A percentile compares a stretch with the other conserved stretches of the same genome.
These are phyloP conservation scores for Drosophila dives DNA, from an alignment of 2,888 invertebrate species.

Conservation along the genomic window DNA sequence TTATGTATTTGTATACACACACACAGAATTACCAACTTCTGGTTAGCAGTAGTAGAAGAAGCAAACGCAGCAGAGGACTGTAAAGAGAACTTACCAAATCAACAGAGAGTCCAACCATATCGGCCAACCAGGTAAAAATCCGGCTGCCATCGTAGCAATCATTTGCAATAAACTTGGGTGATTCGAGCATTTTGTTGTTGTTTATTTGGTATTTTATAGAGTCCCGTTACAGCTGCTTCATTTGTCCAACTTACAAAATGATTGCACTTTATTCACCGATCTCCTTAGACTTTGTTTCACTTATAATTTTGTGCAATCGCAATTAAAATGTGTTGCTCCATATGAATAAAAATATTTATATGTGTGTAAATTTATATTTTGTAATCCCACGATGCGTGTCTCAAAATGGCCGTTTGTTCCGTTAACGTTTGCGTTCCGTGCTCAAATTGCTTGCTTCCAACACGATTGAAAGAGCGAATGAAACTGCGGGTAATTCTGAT, in stretches of 20 bases:
- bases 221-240: constrained; percentile 29
- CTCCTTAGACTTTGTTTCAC: constrained; percentile 24
- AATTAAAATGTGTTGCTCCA: constrained; percentile 41
- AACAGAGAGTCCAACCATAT: constrained; percentile 89
- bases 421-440: constrained; percentile 22
- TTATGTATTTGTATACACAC: background rate
- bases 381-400: constrained; percentile 48
- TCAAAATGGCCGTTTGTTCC: constrained; percentile 53
- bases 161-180: constrained; percentile 70
- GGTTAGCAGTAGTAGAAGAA: background rate
- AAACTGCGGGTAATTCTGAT: constrained; percentile 42
- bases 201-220: constrained; percentile 23
- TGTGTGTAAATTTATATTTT: constrained; percentile 38
- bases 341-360: constrained; percentile 3
- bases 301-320: constrained; percentile 59
- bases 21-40: background rate
- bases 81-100: constrained; percentile 89
- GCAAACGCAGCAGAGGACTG: background rate
- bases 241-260: constrained; percentile 37
- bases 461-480: constrained; percentile 53
- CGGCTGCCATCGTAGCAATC: constrained; percentile 90
- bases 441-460: constrained; percentile 20
- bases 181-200: constrained; percentile 74
- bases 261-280: constrained; percentile 25
- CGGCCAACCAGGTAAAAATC: constrained; percentile 89